These are phyloP conservation scores for Drosophila arizonae DNA, from an alignment of 1,140 invertebrate genomes.

Conservation along the genomic window DNA sequence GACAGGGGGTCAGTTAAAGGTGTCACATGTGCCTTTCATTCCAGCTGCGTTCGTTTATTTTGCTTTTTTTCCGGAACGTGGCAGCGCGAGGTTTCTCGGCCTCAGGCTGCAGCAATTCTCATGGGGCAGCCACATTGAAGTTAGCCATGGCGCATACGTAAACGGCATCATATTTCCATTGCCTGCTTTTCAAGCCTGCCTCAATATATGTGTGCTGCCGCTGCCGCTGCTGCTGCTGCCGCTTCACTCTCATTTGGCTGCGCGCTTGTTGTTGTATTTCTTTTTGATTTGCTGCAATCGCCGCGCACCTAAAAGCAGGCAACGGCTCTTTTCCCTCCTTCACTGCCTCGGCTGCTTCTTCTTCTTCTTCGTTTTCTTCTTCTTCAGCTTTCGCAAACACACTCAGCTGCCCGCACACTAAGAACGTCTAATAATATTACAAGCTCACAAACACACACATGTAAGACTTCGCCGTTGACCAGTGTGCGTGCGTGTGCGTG, in stretches of 20 bases:
- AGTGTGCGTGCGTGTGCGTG: conserved; percentile 3
- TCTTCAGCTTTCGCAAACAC: too few species aligned
- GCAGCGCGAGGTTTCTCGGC: not conserved
- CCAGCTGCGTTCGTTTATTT: not conserved
- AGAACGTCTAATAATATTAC: conserved; percentile 73
- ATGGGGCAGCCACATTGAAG: conserved; percentile 2
- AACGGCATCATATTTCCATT: conserved; percentile 3
- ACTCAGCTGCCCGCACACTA: conserved; percentile 31
- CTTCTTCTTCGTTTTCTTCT: too few species aligned
- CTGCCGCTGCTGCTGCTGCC: not conserved
- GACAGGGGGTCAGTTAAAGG: conserved; percentile 17
- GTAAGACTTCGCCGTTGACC: conserved; percentile 57
- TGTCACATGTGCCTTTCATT: conserved; percentile 22
- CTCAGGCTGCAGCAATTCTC: not conserved
- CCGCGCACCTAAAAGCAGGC: conserved; percentile 57
- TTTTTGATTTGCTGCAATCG: conserved; percentile 29
- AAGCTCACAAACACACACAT: conserved; percentile 56
- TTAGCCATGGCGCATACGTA: not conserved
- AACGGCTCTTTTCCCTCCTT: conserved; percentile 40
- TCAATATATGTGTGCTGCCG: not conserved
- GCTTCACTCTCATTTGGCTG: too few species aligned
- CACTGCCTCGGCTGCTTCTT: not conserved
- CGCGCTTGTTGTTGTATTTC: conserved; percentile 9
- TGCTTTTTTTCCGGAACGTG: not conserved
- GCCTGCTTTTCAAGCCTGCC: conserved; percentile 5